phyloP scores from a whole-genome alignment of 37 sponge, comb jelly and placozoan species.

The Aplysina aerophoba region DNA sequence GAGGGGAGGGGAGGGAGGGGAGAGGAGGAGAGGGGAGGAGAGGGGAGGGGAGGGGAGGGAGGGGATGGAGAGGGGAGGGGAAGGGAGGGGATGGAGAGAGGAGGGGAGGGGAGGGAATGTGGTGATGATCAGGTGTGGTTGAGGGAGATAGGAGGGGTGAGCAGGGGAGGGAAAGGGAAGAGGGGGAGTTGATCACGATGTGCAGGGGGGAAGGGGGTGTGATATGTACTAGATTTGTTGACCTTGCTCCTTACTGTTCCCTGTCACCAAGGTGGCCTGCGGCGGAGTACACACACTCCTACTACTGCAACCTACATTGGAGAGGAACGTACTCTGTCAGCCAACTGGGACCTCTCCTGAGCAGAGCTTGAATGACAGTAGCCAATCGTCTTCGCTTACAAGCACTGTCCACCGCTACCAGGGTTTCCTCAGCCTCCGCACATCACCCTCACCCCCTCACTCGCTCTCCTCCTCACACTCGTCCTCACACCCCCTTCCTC shows the following conservation, averaged over 20 bases:
- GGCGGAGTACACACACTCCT: neutral
- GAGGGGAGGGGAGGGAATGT: too few relatives aligned
- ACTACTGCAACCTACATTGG: neutral
- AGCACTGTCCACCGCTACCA: constrained; percentile 9
- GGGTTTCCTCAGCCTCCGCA: neutral
- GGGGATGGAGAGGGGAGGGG: too few relatives aligned
- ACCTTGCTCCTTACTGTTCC: neutral
- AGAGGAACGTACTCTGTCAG: neutral
- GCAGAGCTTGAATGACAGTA: neutral
- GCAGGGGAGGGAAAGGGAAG: too few relatives aligned
- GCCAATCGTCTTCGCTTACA: constrained; percentile 1
- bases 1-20: too few relatives aligned
- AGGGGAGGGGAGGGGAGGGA: too few relatives aligned
- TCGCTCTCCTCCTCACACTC: neutral
- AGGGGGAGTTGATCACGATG: too few relatives aligned
- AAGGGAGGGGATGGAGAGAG: too few relatives aligned
- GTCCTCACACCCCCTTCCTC: neutral
- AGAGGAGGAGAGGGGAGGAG: too few relatives aligned
- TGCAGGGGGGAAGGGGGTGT: too few relatives aligned
- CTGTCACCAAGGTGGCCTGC: neutral
- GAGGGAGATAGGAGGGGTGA: too few relatives aligned
- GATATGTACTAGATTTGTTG: too few relatives aligned
- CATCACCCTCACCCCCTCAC: constrained; percentile 10
- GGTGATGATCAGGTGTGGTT: too few relatives aligned
- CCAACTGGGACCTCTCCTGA: neutral